These are phyloP conservation scores for Sciurus vulgaris DNA, from an alignment of 2,797 vertebrate genomes.

Conservation along the genomic window DNA sequence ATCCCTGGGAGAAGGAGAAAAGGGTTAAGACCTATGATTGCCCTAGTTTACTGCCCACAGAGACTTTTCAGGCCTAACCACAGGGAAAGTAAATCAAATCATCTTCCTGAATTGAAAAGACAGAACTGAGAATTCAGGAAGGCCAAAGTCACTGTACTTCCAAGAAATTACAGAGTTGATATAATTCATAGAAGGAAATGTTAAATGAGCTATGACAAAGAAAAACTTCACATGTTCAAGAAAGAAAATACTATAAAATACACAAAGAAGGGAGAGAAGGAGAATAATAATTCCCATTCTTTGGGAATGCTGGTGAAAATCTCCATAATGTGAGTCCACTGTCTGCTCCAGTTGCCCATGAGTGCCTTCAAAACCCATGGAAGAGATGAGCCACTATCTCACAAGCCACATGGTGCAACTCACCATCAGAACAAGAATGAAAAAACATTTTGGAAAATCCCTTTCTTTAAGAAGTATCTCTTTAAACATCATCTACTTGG, in stretches of 20 bases:
- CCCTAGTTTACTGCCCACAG: neutral
- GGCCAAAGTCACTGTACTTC: neutral
- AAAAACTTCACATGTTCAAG: neutral
- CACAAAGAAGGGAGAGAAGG: neutral
- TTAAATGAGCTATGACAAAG: conserved; percentile 13
- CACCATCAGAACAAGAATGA: neutral
- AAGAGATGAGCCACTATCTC: neutral
- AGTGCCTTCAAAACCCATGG: neutral
- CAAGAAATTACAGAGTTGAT: neutral
- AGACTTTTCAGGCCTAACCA: neutral
- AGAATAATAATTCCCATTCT: no score
- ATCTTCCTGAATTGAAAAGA: neutral
- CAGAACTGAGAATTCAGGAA: neutral
- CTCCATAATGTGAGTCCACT: neutral
- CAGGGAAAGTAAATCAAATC: neutral
- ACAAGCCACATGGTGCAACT: neutral
- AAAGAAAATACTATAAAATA: conserved; percentile 8
- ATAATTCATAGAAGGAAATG: neutral
- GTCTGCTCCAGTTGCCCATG: neutral
- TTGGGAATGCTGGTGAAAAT: neutral
- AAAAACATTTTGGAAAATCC: neutral
- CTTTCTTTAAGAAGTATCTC: neutral
- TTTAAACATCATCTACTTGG: neutral
- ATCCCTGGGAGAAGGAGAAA: neutral
- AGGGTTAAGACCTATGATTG: neutral